Conservation (phyloP, 2,888 invertebrate genomes). For the Cantharis rufa region DNA sequence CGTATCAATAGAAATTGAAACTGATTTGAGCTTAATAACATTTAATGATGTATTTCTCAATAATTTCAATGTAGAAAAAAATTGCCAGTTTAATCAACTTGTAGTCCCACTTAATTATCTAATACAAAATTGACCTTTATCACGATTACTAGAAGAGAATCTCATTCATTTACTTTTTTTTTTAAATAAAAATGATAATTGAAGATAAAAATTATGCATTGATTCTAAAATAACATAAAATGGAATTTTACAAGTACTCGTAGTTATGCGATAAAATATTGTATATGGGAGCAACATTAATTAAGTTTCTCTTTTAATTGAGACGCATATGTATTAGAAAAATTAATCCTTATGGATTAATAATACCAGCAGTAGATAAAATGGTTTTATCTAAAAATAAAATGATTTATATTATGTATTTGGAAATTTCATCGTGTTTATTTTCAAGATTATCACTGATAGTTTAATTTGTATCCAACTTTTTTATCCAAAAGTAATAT, state of each 20-base stretch:
- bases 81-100: not conserved
- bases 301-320: not conserved
- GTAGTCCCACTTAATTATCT: not conserved
- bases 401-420: not conserved
- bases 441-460: not conserved
- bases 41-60: not conserved
- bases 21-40: not conserved
- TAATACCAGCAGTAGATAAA: not conserved
- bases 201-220: not conserved
- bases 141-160: not conserved
- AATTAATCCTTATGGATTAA: not conserved
- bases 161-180: not conserved
- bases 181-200: not conserved
- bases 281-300: not conserved
- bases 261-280: not conserved
- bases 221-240: not conserved
- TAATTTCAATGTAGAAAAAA: not conserved
- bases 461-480: not conserved
- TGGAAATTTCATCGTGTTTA: not conserved
- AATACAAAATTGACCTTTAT: not conserved
- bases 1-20: not conserved
- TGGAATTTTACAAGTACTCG: not conserved
- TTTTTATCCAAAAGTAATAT: not conserved
- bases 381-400: not conserved
- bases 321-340: not conserved